Evolutionary conservation across 2,888 invertebrate genomes (phyloP), one percentile per base, ranked within the genome.

Genomic region (Caenorhabditis sinica): DNA sequence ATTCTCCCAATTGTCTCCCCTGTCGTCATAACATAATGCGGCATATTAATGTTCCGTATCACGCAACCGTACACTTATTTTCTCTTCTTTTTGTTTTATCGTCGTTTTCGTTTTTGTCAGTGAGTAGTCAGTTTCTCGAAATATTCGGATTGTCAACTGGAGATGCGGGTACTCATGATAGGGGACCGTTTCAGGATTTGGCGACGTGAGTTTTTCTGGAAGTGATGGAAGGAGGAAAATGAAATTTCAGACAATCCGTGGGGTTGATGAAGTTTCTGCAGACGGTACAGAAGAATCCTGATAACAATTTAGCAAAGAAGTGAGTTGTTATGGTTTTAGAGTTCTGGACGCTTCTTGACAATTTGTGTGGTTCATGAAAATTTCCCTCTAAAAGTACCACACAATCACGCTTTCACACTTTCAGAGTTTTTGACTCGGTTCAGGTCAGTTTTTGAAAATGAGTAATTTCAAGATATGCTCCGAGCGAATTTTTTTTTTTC

Each of bases 131-230:
- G 58, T 60, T 89, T 20, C 69, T 89, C 0, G 89, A 89, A 74
- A 87, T 88, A 40, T 89, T 89, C 61, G 89, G 89, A 1, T 69
- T 89, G 11, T 88, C 89, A 0, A 89, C 87, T 15, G 88, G 89
- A 56, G 87, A 89, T 60, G 87, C 88, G 25, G 89, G 89, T 63
- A 89, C 87, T 17, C 80, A 80, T 17, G 87, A 84, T 20, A 45
- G 89, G 33, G 83, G 85, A 40, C 87, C 88, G 6, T 89, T 88
- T 56, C 87, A 88, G 13, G 89, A 89, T 73, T 58, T 89, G 45
- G 89, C 89, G 15, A 88, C 87, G 89, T 89, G 60, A 63, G 30
- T 61, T 51, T 8, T 28, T 51, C 20, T 28, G 4, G 2, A 25
- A 56, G 1, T 53, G 25, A 56, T n/a, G n/a, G n/a, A n/a, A n/a